These are phyloP conservation scores for Himalopsyche japonica DNA, from an alignment of 2,888 invertebrate species.

Conservation along the genomic window DNA sequence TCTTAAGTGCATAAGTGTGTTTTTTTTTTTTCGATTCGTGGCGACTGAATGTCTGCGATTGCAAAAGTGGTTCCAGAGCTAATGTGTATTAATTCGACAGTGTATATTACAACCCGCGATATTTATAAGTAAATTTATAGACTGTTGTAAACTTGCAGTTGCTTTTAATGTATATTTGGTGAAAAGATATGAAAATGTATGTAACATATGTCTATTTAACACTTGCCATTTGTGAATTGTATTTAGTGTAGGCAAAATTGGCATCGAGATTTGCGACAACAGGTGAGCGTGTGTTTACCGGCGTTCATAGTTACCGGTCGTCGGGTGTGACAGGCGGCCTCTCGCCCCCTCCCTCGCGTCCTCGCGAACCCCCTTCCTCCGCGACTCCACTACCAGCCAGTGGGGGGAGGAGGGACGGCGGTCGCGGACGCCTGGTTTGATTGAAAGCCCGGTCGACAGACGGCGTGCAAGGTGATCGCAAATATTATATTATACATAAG, in stretches of 20 bases:
- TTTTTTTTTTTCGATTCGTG: no score
- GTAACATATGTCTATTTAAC: background rate
- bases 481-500: constrained; percentile 2
- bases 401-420: background rate
- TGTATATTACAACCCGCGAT: no score
- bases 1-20: no score
- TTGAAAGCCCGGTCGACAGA: constrained; percentile 41
- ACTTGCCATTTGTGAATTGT: background rate
- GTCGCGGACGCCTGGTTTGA: constrained; percentile 37
- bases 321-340: constrained; percentile 21
- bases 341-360: constrained; percentile 6
- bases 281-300: constrained; percentile 34
- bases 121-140: no score
- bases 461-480: constrained; percentile 32
- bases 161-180: no score
- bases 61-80: no score
- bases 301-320: constrained; percentile 26
- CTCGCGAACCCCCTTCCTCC: constrained; percentile 6
- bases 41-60: no score
- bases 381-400: background rate
- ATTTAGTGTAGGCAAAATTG: background rate
- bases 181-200: background rate
- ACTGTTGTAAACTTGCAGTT: no score
- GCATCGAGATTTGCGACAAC: constrained; percentile 30
- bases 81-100: no score